Percentiles rank a stretch among this genome's conserved stretches.
Evolutionary conservation across 1,140 invertebrate genomes (phyloP).

Genomic region (Drosophila melanogaster): DNA sequence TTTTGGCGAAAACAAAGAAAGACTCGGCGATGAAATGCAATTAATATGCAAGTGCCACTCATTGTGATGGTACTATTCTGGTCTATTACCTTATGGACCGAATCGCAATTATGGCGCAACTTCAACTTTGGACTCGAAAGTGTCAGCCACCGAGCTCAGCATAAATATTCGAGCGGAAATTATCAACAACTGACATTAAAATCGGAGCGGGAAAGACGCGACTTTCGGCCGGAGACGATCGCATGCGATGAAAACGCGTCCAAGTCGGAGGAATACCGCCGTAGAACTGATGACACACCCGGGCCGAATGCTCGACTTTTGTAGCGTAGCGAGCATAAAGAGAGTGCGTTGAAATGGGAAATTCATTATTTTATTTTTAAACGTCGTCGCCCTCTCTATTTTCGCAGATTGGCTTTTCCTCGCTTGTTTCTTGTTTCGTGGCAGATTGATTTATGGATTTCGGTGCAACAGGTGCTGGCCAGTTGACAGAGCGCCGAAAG

Average conservation of each 20-base stretch:
- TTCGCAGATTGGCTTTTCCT: conserved; percentile 35
- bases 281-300: conserved; percentile 66
- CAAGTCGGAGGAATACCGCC: conserved; percentile 60
- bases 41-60: conserved; percentile 28
- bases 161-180: conserved; percentile 33
- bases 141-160: conserved; percentile 58
- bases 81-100: conserved; percentile 46
- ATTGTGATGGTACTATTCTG: conserved; percentile 16
- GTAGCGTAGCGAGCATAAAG: conserved; percentile 54
- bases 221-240: conserved; percentile 43
- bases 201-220: not conserved
- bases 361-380: conserved; percentile 70
- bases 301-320: conserved; percentile 49
- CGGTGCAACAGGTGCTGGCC: conserved; percentile 62
- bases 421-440: not conserved
- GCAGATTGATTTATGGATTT: conserved; percentile 73
- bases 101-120: not conserved
- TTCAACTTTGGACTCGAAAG: conserved; percentile 3
- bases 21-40: conserved; percentile 30
- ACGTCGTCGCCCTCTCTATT: conserved; percentile 36
- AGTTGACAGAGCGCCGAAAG: conserved; percentile 19
- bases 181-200: conserved; percentile 67
- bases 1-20: conserved; percentile 33
- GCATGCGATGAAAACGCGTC: conserved; percentile 34
- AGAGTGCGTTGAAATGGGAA: conserved; percentile 50